phyloP scores from a whole-genome alignment of 2,113 vertebrate species.

The Campylomormyrus numenius region DNA sequence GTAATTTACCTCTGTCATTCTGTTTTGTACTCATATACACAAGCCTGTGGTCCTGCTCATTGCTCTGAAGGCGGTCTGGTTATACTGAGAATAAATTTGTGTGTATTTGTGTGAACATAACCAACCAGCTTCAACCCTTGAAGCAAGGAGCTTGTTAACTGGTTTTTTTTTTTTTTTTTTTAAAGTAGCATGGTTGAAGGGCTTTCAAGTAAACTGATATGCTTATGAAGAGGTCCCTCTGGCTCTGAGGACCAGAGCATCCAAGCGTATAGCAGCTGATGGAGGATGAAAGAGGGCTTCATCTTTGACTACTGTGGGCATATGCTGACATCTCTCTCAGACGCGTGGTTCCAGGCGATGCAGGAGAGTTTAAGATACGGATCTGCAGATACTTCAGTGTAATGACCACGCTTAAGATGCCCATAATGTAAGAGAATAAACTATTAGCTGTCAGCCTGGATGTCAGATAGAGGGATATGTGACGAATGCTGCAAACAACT shows the following conservation, averaged over 20 bases:
- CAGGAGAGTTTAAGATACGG: slow-evolving; percentile 45
- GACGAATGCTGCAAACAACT: not conserved
- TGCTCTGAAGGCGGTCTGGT: not conserved
- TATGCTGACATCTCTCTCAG: not conserved
- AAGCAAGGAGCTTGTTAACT: not conserved
- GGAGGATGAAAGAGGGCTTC: no score
- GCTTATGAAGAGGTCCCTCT: not conserved
- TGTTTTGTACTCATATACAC: slow-evolving; percentile 59
- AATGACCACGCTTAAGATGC: slow-evolving; percentile 25
- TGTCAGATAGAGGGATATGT: not conserved
- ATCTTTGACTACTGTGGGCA: not conserved
- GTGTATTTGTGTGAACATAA: not conserved
- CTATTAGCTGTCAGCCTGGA: not conserved
- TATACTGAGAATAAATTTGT: not conserved
- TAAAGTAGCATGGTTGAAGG: not conserved
- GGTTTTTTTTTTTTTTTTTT: no score
- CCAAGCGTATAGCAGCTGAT: slow-evolving; percentile 44
- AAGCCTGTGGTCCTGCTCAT: slow-evolving; percentile 46
- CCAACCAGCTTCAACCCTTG: not conserved
- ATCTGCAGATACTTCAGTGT: slow-evolving; percentile 52
- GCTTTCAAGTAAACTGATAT: not conserved
- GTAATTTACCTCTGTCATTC: slow-evolving; percentile 75
- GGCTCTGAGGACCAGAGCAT: slow-evolving; percentile 44
- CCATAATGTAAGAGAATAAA: not conserved
- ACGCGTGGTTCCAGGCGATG: not conserved